phyloP scores from a whole-genome alignment of 2,888 invertebrate species.

The Myopa tessellatipennis region DNA sequence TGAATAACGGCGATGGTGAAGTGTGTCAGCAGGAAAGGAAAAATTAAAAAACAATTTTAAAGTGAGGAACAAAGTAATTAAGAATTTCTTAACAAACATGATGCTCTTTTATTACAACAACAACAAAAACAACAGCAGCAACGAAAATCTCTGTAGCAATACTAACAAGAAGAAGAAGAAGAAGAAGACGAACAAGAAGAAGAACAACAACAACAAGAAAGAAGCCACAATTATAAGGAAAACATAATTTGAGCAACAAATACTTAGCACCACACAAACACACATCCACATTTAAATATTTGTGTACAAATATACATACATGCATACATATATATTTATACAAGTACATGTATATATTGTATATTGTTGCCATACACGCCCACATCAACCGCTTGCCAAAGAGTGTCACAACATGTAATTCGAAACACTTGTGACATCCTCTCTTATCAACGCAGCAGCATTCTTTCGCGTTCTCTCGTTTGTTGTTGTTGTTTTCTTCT shows the following conservation, averaged over 20 bases:
- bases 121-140: conserved; percentile 42
- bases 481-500: background rate
- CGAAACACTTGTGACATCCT: conserved; percentile 64
- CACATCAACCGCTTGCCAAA: background rate
- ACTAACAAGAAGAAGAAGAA: conserved; percentile 36
- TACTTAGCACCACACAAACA: background rate
- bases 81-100: conserved; percentile 35
- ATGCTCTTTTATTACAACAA: conserved; percentile 41
- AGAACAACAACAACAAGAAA: conserved; percentile 3
- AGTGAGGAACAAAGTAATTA: conserved; percentile 53
- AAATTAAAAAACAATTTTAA: conserved; percentile 63
- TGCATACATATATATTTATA: background rate
- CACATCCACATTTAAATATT: background rate
- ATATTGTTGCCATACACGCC: background rate
- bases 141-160: conserved; percentile 12
- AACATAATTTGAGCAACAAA: background rate
- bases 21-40: conserved; percentile 42
- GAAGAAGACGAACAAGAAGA: too few species aligned
- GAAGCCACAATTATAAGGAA: conserved; percentile 17
- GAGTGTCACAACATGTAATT: conserved; percentile 58
- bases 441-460: conserved; percentile 40
- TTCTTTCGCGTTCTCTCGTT: conserved; percentile 8
- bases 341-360: background rate
- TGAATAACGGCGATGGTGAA: background rate
- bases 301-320: background rate